phyloP scores from a whole-genome alignment of 2,797 vertebrate genomes.

The Hydrocynus forskahlii region DNA sequence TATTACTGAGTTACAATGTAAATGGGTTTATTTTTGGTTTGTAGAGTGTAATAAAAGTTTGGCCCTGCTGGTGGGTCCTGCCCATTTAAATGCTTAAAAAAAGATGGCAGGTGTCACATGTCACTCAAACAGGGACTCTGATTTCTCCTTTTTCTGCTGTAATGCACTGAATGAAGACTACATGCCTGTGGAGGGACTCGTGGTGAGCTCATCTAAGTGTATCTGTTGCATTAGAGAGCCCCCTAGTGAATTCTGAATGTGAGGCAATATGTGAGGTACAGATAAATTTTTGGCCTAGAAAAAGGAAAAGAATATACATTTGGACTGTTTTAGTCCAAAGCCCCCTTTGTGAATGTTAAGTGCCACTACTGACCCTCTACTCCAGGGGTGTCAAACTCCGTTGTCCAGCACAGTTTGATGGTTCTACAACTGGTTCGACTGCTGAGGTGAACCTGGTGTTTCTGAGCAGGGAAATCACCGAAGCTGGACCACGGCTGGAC shows the following conservation, averaged over 20 bases:
- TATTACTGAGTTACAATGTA: neutral
- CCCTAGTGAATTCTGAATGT: constrained; percentile 25
- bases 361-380: no score
- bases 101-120: neutral
- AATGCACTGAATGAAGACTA: neutral
- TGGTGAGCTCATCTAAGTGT: neutral
- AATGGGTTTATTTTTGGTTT: neutral
- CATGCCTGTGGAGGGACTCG: neutral
- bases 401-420: no score
- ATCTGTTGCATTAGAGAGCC: constrained; percentile 42
- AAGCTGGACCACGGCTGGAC: no score
- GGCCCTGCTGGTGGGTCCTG: neutral
- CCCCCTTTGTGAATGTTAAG: no score
- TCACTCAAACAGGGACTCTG: neutral
- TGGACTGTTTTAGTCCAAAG: no score
- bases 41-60: no score
- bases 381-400: no score
- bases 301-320: no score
- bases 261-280: neutral
- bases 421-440: no score
- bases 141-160: constrained; percentile 1
- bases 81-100: neutral
- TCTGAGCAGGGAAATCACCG: no score
- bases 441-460: no score
- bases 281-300: no score